Evolutionary conservation across 53 echinoderm and acorn worm genomes (phyloP).

Genomic region (Zoroaster sp.): DNA sequence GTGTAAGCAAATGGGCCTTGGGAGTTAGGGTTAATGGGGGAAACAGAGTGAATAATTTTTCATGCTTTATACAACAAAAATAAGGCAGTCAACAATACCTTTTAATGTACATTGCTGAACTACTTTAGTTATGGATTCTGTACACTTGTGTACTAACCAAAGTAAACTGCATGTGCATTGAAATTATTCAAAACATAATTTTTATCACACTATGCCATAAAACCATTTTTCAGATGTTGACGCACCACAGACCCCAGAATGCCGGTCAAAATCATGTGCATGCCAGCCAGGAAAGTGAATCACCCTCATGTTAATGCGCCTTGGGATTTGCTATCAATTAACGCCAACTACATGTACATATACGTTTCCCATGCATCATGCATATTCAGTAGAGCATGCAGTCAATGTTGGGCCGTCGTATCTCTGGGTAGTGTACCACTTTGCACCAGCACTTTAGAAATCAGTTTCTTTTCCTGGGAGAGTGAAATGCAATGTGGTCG

Average conservation of each 20-base stretch:
- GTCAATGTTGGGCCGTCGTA: neutral
- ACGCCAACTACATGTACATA: neutral
- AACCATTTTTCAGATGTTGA: neutral
- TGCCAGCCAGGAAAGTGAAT: slow-evolving; percentile 42
- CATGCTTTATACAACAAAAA: too few relatives aligned
- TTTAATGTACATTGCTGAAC: too few relatives aligned
- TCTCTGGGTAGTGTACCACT: neutral
- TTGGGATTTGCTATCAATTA: slow-evolving; percentile 11
- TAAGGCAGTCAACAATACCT: too few relatives aligned
- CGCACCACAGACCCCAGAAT: neutral
- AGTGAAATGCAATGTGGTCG: neutral
- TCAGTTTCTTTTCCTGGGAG: neutral
- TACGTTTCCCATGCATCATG: neutral
- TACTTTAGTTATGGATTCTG: too few relatives aligned
- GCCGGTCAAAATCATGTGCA: slow-evolving; percentile 1
- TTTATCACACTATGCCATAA: too few relatives aligned
- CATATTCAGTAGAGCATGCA: neutral
- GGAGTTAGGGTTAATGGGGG: too few relatives aligned
- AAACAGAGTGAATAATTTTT: too few relatives aligned
- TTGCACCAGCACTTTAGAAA: neutral
- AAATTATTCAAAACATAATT: too few relatives aligned
- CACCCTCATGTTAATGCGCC: slow-evolving; percentile 19
- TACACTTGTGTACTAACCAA: too few relatives aligned
- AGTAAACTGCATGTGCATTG: too few relatives aligned
- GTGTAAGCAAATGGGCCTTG: too few relatives aligned